These are phyloP conservation scores for Scalopus aquaticus DNA, from an alignment of 2,113 vertebrate species.

Conservation along the genomic window DNA sequence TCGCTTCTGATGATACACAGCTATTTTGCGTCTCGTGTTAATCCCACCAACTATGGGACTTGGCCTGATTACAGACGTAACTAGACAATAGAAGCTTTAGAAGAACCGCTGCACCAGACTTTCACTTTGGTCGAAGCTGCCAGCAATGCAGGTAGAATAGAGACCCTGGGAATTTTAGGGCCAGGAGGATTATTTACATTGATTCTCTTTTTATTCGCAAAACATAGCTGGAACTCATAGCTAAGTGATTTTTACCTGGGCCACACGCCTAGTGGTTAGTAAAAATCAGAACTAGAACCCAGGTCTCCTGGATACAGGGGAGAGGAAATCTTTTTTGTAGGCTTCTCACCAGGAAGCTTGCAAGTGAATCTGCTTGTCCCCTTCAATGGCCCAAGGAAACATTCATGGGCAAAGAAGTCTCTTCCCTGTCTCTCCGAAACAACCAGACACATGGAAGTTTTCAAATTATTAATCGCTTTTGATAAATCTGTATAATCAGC, in stretches of 20 bases:
- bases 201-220: background rate
- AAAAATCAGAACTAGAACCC: background rate
- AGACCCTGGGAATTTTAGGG: background rate
- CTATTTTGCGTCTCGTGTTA: constrained; percentile 34
- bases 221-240: background rate
- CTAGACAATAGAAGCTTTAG: constrained; percentile 31
- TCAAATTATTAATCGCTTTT: no score
- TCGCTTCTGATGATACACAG: constrained; percentile 55
- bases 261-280: background rate
- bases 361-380: background rate
- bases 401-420: background rate
- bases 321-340: background rate
- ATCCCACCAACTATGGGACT: background rate
- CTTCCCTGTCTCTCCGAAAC: no score
- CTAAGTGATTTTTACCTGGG: background rate
- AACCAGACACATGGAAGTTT: no score
- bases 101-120: background rate
- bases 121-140: background rate
- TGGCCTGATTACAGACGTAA: background rate
- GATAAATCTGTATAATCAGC: no score
- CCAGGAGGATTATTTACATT: background rate
- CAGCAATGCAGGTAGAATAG: background rate
- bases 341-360: background rate
- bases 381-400: background rate
- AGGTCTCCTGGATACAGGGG: background rate